Conservation (phyloP, 2,888 invertebrate species). For the Sarcophaga carnaria region DNA sequence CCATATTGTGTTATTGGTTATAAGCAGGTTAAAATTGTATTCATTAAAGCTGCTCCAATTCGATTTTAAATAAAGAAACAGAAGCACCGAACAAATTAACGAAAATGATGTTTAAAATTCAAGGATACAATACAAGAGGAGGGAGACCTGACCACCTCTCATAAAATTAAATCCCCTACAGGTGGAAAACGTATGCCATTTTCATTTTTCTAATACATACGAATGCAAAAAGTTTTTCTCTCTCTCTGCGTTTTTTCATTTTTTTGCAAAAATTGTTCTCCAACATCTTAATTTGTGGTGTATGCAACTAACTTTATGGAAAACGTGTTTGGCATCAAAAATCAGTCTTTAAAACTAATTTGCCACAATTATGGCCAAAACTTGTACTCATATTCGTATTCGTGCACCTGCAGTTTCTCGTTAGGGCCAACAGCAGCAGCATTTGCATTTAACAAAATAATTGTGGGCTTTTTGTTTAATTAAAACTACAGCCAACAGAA, state of each 20-base stretch:
- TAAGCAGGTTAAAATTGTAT: background rate
- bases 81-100: no score
- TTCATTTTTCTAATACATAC: background rate
- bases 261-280: background rate
- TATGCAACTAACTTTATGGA: background rate
- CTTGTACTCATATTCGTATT: background rate
- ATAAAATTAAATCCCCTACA: no score
- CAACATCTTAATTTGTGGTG: background rate
- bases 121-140: no score
- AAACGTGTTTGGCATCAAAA: background rate
- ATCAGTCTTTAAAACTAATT: background rate
- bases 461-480: constrained; percentile 5
- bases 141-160: no score
- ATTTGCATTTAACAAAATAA: background rate
- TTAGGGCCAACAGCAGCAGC: background rate
- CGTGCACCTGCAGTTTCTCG: background rate
- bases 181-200: background rate
- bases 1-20: background rate
- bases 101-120: no score
- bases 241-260: no score
- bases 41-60: background rate
- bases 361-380: background rate
- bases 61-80: background rate
- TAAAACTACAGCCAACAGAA: background rate
- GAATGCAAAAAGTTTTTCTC: background rate